These are phyloP conservation scores for Baryphthengus martii DNA, from an alignment of 2,113 vertebrate genomes.

Conservation along the genomic window DNA sequence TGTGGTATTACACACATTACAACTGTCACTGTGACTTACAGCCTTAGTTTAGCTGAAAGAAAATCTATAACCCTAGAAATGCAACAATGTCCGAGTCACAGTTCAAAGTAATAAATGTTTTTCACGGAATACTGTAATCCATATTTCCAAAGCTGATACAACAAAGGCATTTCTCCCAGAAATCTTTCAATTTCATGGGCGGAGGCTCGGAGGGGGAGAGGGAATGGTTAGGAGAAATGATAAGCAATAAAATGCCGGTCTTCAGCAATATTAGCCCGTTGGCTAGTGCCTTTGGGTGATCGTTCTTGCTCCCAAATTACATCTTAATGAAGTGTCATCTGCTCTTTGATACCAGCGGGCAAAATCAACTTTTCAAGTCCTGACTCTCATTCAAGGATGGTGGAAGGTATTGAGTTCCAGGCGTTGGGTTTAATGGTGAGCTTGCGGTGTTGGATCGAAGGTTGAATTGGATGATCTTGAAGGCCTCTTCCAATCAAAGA, in stretches of 20 bases:
- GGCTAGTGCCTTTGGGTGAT: slow-evolving; percentile 3
- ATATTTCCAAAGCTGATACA: slow-evolving; percentile 82
- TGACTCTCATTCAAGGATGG: not conserved
- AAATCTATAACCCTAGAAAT: slow-evolving; percentile 84
- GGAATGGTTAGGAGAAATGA: slow-evolving; percentile 54
- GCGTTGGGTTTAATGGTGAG: too few relatives aligned
- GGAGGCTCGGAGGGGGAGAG: slow-evolving; percentile 57
- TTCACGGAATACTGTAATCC: slow-evolving; percentile 80
- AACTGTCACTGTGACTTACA: slow-evolving; percentile 84
- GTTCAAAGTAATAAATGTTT: slow-evolving; percentile 83
- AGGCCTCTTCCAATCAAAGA: too few relatives aligned
- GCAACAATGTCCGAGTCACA: slow-evolving; percentile 80
- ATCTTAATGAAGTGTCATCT: slow-evolving; percentile 20
- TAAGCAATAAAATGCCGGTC: slow-evolving; percentile 54
- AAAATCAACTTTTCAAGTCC: not conserved
- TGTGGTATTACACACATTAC: slow-evolving; percentile 83
- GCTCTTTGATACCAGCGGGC: not conserved
- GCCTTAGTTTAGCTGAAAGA: slow-evolving; percentile 85
- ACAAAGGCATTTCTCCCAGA: slow-evolving; percentile 78
- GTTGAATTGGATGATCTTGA: too few relatives aligned
- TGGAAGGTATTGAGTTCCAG: not conserved
- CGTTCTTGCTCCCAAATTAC: not conserved
- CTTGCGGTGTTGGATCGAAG: too few relatives aligned
- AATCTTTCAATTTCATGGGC: slow-evolving; percentile 81
- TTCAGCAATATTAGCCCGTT: slow-evolving; percentile 50